phyloP scores from a whole-genome alignment of 2,888 invertebrate genomes.

The Antheraea assamensis region DNA sequence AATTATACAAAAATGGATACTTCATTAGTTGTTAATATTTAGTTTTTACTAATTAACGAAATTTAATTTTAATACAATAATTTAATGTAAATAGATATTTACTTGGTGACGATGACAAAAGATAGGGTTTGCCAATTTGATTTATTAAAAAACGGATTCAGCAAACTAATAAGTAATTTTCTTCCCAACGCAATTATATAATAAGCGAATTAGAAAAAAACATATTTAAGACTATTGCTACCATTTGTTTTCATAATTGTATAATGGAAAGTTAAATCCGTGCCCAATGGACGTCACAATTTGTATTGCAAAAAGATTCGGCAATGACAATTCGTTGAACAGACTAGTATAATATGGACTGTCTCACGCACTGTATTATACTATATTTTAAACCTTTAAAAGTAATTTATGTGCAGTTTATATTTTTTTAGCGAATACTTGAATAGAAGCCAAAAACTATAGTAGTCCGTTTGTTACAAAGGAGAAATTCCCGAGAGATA shows the following conservation, averaged over 20 bases:
- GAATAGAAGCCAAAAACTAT: conserved; percentile 57
- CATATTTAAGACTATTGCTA: neutral
- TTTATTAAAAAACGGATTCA: neutral
- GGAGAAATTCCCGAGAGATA: conserved; percentile 55
- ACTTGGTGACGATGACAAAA: neutral
- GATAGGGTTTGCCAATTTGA: neutral
- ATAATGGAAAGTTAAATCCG: neutral
- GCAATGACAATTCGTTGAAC: neutral
- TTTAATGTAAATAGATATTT: neutral
- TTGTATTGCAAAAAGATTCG: neutral
- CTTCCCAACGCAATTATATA: neutral
- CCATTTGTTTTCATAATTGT: neutral
- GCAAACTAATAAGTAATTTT: neutral
- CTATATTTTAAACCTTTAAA: conserved; percentile 31
- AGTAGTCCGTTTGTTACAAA: conserved; percentile 48
- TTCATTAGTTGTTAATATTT: neutral
- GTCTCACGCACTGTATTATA: conserved; percentile 14
- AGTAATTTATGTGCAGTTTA: conserved; percentile 34
- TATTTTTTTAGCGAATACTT: conserved; percentile 44
- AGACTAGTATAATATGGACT: neutral
- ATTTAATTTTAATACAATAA: neutral
- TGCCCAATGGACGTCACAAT: neutral
- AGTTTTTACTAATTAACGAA: neutral
- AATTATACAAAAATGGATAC: neutral
- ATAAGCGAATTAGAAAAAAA: neutral